Evolutionary conservation across 2,888 invertebrate species (phyloP), one percentile per base, ranked within the genome.

Genomic region (Lasioglossum oenotherae): DNA sequence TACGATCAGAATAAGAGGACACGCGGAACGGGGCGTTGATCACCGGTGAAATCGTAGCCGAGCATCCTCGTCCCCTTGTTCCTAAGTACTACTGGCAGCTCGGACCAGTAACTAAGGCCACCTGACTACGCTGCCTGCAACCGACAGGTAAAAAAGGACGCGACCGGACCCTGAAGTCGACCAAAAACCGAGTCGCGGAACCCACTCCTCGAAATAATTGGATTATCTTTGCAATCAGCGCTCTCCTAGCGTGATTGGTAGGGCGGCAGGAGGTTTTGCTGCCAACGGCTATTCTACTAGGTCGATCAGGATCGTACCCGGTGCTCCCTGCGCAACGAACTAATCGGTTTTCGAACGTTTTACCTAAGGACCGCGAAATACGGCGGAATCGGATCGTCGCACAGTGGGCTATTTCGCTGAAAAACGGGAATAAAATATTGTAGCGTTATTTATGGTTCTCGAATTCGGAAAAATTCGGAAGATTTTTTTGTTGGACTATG

Each of bases 1-100:
- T 85, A 72, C 73, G 75, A 85, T 85, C 85, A 69, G 67, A 85
- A 85, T 85, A 85, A 85, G 75, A 57, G 79, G 57, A 76, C 80
- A 85, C 75, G 75, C 57, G 74, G 44, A 84, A 85, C 84, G 72
- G 35, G 16, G 60, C 67, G 74, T 64, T 85, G 87, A 86, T 86
- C 78, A 75, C 76, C 78, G 78, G 41, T 31, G 72, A 78, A 64
- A 71, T 86, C 78, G 31, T 27, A n/a, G 14, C 72, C 8, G 14
- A 27, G 12, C 2, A 14, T 35, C n/a, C 73, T 69, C 72, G 4
- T 44, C 31, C 53, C n/a, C 71, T 78, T 49, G 46, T 60, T 49
- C 75, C 76, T 77, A 80, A 71, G 53, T 49, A 27, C 49, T 49
- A 44, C 49, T 49, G 73, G 31, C 49, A 31, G 27, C 35, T 23